These are phyloP conservation scores for Neotoxoptera formosana DNA, from an alignment of 1,140 invertebrate species.

Conservation along the genomic window DNA sequence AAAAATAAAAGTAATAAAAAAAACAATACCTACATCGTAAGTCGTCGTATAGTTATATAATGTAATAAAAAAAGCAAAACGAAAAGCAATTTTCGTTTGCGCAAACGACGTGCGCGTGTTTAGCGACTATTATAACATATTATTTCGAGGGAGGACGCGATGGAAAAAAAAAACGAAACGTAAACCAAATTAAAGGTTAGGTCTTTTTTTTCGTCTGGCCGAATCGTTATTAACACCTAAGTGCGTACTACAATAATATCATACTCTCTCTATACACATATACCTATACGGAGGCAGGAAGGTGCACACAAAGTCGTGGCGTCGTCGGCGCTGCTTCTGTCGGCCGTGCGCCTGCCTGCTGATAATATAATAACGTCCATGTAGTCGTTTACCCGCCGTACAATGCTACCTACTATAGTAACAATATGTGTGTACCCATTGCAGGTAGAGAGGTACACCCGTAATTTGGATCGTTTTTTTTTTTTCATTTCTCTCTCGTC, in stretches of 20 bases:
- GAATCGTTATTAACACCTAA: conserved; percentile 51
- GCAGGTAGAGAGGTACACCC: not conserved
- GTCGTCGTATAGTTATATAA: too few species aligned
- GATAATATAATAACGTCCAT: conserved; percentile 24
- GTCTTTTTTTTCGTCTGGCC: conserved; percentile 35
- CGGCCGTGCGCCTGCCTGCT: not conserved
- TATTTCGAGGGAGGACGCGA: not conserved
- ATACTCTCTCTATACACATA: too few species aligned
- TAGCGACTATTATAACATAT: conserved; percentile 35
- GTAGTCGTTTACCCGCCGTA: not conserved
- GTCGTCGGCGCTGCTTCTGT: conserved; percentile 9
- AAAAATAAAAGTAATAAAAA: not conserved
- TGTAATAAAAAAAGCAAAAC: not conserved
- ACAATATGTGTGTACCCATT: not conserved
- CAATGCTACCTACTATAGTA: not conserved
- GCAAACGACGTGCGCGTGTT: not conserved
- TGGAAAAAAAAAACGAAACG: not conserved
- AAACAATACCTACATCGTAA: not conserved
- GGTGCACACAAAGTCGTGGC: not conserved
- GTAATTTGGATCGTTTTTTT: conserved; percentile 33
- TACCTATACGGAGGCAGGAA: too few species aligned
- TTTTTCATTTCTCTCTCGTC: not conserved
- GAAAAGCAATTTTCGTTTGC: not conserved
- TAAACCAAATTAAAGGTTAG: conserved; percentile 48
- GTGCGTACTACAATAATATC: not conserved